Evolutionary conservation across 2,113 vertebrate species (phyloP), one percentile per base, ranked within the genome.

Genomic region (Poeciliopsis prolifica): DNA sequence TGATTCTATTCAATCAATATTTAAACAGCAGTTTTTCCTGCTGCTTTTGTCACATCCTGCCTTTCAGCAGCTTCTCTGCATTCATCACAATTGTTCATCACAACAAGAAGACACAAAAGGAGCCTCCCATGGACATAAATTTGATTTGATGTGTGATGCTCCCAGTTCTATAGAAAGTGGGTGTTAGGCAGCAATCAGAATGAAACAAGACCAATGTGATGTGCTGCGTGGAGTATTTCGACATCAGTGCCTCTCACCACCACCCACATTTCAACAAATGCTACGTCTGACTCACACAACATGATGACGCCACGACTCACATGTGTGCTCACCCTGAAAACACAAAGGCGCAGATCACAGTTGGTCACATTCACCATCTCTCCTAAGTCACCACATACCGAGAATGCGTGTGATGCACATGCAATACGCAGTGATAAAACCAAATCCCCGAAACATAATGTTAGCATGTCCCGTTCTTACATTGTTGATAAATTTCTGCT

Each of bases 251-350:
- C 80, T 85, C 70, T 87, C 80, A 76, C 44, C 81, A 78, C 81
- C 89, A 63, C 90, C 84, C 88, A 88, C 90, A 63, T 81, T 37
- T 75, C 61, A 77, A 77, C 78, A 87, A 82, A 81, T 82, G 87
- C 79, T 72, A 68, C 62, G 37, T 89, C 85, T 94, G 92, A 94
- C 74, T 94, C 93, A 93, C 24, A 19, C 71, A 78, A n/a, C 72
- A 81, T 81, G 61, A 42, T 91, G 89, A 90, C 73, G 63, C 72
- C 77, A 74, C 64, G 51, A 61, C 61, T 79, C 66, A 75, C 82
- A 48, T 72, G 71, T 77, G 78, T 80, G 82, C 63, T 72, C 42
- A 73, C 74, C 69, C 72, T 63, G 17, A 74, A 75, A 62, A 61
- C 29, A 80, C 31, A 77, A 64, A 82, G 76, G 72, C 63, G 75